phyloP scores from a whole-genome alignment of 2,888 invertebrate species.

The Drosophila lutescens region DNA sequence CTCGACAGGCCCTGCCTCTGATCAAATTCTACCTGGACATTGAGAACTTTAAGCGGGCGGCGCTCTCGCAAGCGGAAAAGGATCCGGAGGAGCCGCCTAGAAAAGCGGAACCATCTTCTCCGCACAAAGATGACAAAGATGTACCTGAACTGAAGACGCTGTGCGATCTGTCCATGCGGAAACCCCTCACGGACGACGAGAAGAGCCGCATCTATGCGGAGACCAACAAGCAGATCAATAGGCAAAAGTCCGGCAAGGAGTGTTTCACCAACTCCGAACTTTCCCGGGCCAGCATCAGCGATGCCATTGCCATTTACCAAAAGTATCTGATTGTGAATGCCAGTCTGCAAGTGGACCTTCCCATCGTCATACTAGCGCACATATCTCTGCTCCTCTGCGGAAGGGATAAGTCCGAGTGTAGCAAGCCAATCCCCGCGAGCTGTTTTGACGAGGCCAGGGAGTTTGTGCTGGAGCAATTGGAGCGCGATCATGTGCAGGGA shows the following conservation, averaged over 20 bases:
- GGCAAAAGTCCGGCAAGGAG: constrained; percentile 32
- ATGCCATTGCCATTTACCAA: constrained; percentile 84
- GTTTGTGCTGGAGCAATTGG: constrained; percentile 88
- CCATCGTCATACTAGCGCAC: constrained; percentile 81
- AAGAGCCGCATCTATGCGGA: constrained; percentile 83
- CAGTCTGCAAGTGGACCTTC: constrained; percentile 78
- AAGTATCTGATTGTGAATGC: constrained; percentile 83
- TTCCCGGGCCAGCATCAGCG: constrained; percentile 78
- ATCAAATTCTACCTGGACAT: constrained; percentile 92
- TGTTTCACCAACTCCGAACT: constrained; percentile 15
- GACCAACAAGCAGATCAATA: constrained; percentile 77
- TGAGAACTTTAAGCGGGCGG: constrained; percentile 87
- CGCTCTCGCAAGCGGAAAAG: constrained; percentile 48
- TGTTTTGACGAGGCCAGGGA: constrained; percentile 91
- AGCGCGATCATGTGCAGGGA: constrained; percentile 90
- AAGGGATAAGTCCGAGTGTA: constrained; percentile 47
- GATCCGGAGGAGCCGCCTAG: constrained; percentile 2
- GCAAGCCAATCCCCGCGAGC: constrained; percentile 83
- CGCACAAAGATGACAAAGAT: constrained; percentile 58
- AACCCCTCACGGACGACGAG: constrained; percentile 84
- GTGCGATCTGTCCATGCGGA: constrained; percentile 83
- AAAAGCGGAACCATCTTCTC: constrained; percentile 7
- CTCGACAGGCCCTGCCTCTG: constrained; percentile 87
- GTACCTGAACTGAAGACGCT: constrained; percentile 83
- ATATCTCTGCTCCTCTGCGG: constrained; percentile 82